phyloP scores from a whole-genome alignment of 2,888 invertebrate species.

The Dione vanillae region DNA sequence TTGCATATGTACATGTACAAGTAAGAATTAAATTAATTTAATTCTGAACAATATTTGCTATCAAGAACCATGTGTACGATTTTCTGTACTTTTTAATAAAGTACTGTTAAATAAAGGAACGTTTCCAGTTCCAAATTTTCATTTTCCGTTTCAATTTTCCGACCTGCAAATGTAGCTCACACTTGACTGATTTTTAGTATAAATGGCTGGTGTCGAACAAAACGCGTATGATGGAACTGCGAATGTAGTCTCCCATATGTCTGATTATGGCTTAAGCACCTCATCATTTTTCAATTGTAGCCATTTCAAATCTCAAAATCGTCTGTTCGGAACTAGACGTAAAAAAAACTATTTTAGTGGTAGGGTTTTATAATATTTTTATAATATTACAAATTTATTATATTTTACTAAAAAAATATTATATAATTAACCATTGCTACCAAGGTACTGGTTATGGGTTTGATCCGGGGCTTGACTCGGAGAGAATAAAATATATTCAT shows the following conservation, averaged over 20 bases:
- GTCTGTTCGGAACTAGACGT: not conserved
- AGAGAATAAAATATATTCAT: no score
- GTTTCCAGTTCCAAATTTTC: slow-evolving; percentile 45
- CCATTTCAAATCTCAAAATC: not conserved
- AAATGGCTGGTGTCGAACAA: slow-evolving; percentile 43
- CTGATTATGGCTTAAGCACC: slow-evolving; percentile 32
- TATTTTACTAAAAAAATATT: no score
- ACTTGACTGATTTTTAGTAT: slow-evolving; percentile 45
- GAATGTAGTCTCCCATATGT: slow-evolving; percentile 34
- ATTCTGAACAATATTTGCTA: not conserved
- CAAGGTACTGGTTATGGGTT: no score
- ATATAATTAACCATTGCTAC: no score
- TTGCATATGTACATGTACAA: not conserved
- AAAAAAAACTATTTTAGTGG: not conserved
- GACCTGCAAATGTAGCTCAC: slow-evolving; percentile 42
- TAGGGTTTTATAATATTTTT: not conserved
- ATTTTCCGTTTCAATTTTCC: slow-evolving; percentile 48
- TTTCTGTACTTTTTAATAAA: slow-evolving; percentile 23
- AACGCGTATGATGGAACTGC: slow-evolving; percentile 36
- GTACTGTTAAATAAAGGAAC: slow-evolving; percentile 33
- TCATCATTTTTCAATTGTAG: slow-evolving; percentile 14
- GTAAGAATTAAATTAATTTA: not conserved
- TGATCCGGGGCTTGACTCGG: no score
- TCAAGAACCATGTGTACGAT: slow-evolving; percentile 7
- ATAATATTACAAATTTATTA: not conserved